Base-by-base conservation (phyloP, 2,797 vertebrate genomes). In the Rhadinocentrus ornatus region DNA sequence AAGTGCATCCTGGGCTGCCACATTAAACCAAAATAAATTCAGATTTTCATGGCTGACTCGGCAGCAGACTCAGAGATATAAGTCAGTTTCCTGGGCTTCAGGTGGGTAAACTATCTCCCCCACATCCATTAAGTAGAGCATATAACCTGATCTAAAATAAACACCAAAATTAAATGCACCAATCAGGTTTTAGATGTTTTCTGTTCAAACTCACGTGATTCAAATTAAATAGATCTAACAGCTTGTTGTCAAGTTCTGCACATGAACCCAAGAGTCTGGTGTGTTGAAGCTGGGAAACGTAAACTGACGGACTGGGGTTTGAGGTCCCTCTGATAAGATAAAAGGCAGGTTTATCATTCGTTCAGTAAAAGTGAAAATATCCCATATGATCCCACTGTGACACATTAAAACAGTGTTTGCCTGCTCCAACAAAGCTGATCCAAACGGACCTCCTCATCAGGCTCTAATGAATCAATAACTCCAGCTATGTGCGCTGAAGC, bases 71-170 rank as follows among this genome's bases (percentile, higher is more conserved):
- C 54, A 44, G 79, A 61, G 44, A 31, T 37, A 9, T 92, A 87
- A 91, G 82, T 93, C 88, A 91, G 69, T 85, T 89, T 90, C 85
- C 87, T 84, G 64, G 31, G 66, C 62, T 79, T 80, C 76, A 82
- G 85, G 75, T 75, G 66, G 24, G 20, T 35, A 66, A 81, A 63
- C 20, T 69, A 66, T 37, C 13, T 48, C 34, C 18, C 59, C 31
- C 57, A 31, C 41, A 27, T 11, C 18, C 55, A 57, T 18, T 31
- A 29, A 13, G 9, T 9, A 20, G 6, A 9, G 18, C 18, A n/a
- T n/a, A 4, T 20, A 57, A 75, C 32, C 44, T 48, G 13, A 44
- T 62, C 18, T 26, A 66, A 64, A 71, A 71, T 26, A 65, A 55
- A 64, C 10, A 39, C n/a, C 34, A 1, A 0, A 9, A 66, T 26